Evolutionary conservation across 2,113 vertebrate species (phyloP), one percentile per base, ranked within the genome.

Genomic region (Ailurus styani): DNA sequence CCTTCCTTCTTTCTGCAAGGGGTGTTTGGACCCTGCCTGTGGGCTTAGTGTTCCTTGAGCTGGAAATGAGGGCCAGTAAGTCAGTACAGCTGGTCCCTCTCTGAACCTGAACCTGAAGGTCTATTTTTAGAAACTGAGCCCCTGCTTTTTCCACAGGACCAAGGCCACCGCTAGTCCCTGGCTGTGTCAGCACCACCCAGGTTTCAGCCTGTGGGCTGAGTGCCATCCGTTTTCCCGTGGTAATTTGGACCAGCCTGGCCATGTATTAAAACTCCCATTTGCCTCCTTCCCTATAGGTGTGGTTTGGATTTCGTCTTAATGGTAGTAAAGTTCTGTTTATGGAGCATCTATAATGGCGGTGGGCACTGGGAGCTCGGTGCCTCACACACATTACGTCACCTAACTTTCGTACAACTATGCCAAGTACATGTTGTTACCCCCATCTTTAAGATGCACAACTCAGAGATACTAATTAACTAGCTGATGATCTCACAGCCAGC

Each of bases 271-370:
- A 29, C 34, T 20, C 72, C 37, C 45, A 31, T 54, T 54, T 6
- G 21, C 55, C 54, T 57, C n/a, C 55, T 52, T 57, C 37, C 34
- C 93, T 55, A 12, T 1, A 92, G 52, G 42, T 83, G 78, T 79
- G 89, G 77, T 73, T 96, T 93, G 86, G 54, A 79, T 17, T 73
- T 42, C n/a, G 64, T 62, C 54, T 95, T 97, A 93, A 97, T 91
- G 95, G 93, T 78, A 45, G 87, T 98, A 97, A 97, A 57, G 89
- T 27, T 90, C 73, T 97, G 91, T 97, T 97, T 96, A 91, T 47
- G 91, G 86, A 82, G 93, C 75, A 47, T 47, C 91, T 62, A 3
- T 37, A 47, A 78, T 70, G 86, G 91, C 40, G 89, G 91, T 55
- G 73, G 89, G 78, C 94, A 57, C 82, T 15, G 45, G 15, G 75